Conservation (phyloP, 2,113 vertebrate species). For the Eublepharis macularius region DNA sequence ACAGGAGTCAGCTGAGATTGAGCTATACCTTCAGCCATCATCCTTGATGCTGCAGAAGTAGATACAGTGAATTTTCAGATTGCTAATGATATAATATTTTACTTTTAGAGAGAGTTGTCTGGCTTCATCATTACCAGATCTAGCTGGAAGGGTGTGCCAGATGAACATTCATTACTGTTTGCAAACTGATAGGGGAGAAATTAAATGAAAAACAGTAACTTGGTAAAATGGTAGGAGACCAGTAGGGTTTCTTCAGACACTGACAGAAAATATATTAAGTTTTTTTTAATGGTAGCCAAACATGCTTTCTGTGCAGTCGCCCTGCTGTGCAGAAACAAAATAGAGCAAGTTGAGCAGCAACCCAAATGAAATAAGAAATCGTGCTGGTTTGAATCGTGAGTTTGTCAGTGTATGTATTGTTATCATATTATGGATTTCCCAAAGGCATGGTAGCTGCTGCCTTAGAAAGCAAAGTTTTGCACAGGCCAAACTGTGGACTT, state of each 20-base stretch:
- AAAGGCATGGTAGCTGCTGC: background rate
- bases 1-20: background rate
- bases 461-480: background rate
- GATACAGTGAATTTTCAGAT: background rate
- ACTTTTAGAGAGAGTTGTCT: no score
- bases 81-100: background rate
- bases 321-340: background rate
- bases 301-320: background rate
- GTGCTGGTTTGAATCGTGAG: background rate
- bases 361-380: background rate
- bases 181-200: no score
- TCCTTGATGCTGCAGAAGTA: background rate
- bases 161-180: background rate
- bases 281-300: background rate
- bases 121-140: no score
- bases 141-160: background rate
- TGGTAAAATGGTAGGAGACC: background rate
- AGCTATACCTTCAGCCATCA: background rate
- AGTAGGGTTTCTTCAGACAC: background rate
- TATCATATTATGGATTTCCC: accelerated
- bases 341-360: background rate
- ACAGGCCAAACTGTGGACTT: background rate
- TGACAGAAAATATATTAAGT: background rate
- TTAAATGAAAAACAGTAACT: background rate
- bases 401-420: background rate